These are phyloP conservation scores for Scartelaos histophorus DNA, from an alignment of 2,113 vertebrate species.

Conservation along the genomic window DNA sequence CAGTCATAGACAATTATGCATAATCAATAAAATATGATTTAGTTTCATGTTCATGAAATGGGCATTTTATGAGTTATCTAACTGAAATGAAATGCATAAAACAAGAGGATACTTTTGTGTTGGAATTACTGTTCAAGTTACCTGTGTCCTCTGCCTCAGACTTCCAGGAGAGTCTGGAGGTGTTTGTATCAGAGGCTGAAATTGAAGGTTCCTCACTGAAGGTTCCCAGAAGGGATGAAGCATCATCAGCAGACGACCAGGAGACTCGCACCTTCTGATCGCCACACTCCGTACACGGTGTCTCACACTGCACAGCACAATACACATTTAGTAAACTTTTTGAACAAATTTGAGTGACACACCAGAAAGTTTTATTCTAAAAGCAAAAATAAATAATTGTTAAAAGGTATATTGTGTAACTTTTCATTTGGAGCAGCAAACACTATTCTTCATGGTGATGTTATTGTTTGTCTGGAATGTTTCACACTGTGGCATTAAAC, in stretches of 20 bases:
- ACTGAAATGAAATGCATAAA: too few species aligned
- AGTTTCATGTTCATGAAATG: too few species aligned
- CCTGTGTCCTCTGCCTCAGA: slow-evolving; percentile 47
- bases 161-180: slow-evolving; percentile 32
- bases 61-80: too few species aligned
- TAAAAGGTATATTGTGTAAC: too few species aligned
- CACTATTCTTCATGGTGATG: too few species aligned
- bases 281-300: slow-evolving; percentile 40
- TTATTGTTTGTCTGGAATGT: too few species aligned
- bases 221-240: slow-evolving; percentile 68
- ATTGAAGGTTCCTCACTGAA: slow-evolving; percentile 53
- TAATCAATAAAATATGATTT: neutral
- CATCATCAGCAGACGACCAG: slow-evolving; percentile 81
- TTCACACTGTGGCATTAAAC: too few species aligned
- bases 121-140: neutral
- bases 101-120: neutral
- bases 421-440: too few species aligned
- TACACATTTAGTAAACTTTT: neutral
- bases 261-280: slow-evolving; percentile 66
- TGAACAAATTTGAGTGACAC: neutral
- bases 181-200: slow-evolving; percentile 3
- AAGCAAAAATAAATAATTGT: neutral
- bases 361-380: neutral
- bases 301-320: slow-evolving; percentile 34
- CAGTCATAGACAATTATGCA: neutral